These are phyloP conservation scores for Sphenodon punctatus DNA, from an alignment of 2,797 vertebrate species.

Conservation along the genomic window DNA sequence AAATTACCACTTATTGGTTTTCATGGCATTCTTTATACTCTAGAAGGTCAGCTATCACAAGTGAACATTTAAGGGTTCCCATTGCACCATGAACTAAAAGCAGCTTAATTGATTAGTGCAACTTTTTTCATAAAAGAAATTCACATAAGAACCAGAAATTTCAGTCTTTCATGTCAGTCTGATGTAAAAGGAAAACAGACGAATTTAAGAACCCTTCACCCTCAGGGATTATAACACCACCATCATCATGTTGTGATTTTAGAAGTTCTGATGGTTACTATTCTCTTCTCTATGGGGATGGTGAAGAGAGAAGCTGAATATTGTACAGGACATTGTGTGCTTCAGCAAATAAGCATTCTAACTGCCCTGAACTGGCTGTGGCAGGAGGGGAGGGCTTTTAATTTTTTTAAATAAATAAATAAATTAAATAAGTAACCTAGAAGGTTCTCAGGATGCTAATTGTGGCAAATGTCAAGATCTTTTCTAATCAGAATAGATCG, in stretches of 20 bases:
- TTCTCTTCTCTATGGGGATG: not conserved
- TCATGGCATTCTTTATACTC: not conserved
- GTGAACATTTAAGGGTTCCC: accelerated
- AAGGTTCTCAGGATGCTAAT: too few species aligned
- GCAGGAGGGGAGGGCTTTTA: too few species aligned
- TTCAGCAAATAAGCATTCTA: not conserved
- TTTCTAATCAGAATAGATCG: too few species aligned
- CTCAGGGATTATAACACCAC: not conserved
- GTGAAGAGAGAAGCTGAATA: not conserved
- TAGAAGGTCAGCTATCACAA: accelerated
- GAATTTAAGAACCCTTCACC: not conserved
- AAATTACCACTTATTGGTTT: accelerated
- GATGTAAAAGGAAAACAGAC: not conserved
- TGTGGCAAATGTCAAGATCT: too few species aligned
- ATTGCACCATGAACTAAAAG: not conserved
- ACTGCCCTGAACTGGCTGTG: too few species aligned
- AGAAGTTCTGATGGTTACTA: not conserved
- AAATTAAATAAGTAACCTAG: too few species aligned
- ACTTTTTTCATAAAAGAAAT: not conserved
- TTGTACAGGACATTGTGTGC: not conserved
- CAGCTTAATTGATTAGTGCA: accelerated
- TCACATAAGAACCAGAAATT: not conserved
- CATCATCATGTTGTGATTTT: not conserved
- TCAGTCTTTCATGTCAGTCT: not conserved
- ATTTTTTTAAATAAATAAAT: too few species aligned